These are phyloP conservation scores for Tenthredo livida DNA, from an alignment of 2,888 invertebrate genomes.

Conservation along the genomic window DNA sequence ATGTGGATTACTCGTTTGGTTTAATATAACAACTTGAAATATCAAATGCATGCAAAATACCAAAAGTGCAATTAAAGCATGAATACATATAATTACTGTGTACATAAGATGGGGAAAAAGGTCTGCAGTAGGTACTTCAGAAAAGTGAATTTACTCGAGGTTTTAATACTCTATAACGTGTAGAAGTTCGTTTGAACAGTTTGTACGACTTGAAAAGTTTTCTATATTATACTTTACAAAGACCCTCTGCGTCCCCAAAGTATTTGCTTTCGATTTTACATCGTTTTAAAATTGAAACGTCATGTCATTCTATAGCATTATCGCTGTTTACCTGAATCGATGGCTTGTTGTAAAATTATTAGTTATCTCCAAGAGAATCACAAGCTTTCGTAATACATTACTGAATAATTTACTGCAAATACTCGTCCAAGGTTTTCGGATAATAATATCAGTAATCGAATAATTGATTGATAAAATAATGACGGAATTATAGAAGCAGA, in stretches of 20 bases:
- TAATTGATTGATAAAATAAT: conserved; percentile 9
- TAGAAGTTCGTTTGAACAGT: background rate
- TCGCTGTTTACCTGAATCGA: background rate
- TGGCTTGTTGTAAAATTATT: background rate
- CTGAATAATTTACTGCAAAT: background rate
- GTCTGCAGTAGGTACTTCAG: background rate
- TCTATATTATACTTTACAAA: background rate
- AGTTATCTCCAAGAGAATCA: background rate
- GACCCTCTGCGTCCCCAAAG: background rate
- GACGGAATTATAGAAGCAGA: background rate
- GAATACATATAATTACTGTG: background rate
- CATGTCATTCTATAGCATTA: background rate
- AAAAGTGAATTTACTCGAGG: background rate
- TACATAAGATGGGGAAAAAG: background rate
- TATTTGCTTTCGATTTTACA: conserved; percentile 4
- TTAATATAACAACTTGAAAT: background rate
- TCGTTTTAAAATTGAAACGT: conserved; percentile 1
- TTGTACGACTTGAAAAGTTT: background rate
- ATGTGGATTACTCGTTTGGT: background rate
- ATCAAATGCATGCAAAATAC: background rate
- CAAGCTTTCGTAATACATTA: background rate
- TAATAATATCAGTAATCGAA: conserved; percentile 13
- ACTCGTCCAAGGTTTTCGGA: background rate
- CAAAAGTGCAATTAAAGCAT: background rate
- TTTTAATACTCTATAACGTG: background rate